A percentile compares a stretch with the other conserved stretches of the same genome.
Conservation (phyloP, 2,888 invertebrate genomes). For the Incurvaria masculella region DNA sequence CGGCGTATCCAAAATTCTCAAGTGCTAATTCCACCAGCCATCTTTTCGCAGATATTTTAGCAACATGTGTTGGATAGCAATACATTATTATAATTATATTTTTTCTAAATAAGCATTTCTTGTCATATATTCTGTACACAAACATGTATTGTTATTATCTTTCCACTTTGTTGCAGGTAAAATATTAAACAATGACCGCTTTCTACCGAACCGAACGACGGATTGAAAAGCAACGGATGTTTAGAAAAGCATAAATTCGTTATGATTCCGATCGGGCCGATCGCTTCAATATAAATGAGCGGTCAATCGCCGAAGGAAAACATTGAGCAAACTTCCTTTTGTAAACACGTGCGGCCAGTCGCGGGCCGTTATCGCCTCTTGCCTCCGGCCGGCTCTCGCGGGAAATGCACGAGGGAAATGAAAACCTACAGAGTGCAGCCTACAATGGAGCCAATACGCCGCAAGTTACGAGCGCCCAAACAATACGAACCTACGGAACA, state of each 20-base stretch:
- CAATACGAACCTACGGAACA: constrained; percentile 50
- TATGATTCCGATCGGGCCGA: neutral
- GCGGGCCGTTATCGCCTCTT: constrained; percentile 16
- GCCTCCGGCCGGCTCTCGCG: constrained; percentile 17
- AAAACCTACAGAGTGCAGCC: constrained; percentile 32
- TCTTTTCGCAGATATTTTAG: too few species aligned
- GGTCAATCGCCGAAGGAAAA: constrained; percentile 15
- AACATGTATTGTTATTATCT: too few species aligned
- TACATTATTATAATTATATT: too few species aligned
- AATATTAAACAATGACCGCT: too few species aligned
- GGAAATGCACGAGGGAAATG: constrained; percentile 37
- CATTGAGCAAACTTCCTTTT: constrained; percentile 10
- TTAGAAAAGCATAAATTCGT: neutral
- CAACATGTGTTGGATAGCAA: too few species aligned
- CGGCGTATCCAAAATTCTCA: too few species aligned
- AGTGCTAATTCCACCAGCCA: too few species aligned
- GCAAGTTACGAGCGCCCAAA: constrained; percentile 30
- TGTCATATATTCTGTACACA: too few species aligned
- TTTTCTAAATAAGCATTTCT: too few species aligned
- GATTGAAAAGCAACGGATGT: neutral
- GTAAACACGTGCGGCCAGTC: neutral
- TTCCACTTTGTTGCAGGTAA: too few species aligned
- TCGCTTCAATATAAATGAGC: constrained; percentile 20
- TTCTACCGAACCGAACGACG: too few species aligned
- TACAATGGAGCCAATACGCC: constrained; percentile 23